Evolutionary conservation across 1,140 invertebrate species (phyloP).

Genomic region (Camponotus vicinus): DNA sequence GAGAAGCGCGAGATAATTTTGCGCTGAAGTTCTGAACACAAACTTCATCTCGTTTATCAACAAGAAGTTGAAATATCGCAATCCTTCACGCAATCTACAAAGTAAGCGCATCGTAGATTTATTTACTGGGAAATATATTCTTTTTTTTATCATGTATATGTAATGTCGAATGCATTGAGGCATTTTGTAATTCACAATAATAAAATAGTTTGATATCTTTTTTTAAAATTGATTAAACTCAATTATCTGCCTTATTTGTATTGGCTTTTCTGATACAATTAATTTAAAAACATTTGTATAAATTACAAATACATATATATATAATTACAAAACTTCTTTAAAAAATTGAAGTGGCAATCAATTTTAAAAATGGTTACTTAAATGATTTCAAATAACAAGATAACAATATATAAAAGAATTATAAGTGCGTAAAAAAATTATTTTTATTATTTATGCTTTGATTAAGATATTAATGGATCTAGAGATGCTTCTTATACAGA

Average conservation of each 20-base stretch:
- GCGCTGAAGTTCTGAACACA: constrained; percentile 30
- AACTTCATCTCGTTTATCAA: constrained; percentile 41
- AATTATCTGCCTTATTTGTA: background rate
- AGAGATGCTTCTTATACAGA: background rate
- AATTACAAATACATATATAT: background rate
- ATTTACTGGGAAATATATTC: background rate
- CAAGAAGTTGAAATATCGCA: constrained; percentile 13
- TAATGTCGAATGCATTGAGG: constrained; percentile 2
- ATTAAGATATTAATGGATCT: background rate
- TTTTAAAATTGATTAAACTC: background rate
- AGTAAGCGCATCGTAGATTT: background rate
- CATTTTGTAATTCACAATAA: background rate
- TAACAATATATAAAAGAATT: background rate
- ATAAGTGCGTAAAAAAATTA: background rate
- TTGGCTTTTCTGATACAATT: background rate
- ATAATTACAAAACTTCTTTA: background rate
- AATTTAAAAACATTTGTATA: background rate
- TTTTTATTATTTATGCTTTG: no score
- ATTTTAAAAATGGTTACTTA: background rate
- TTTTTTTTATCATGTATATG: background rate
- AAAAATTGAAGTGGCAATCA: background rate
- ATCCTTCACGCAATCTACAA: constrained; percentile 2
- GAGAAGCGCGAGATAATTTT: constrained; percentile 38
- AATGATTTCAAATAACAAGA: background rate
- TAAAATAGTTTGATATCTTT: background rate